phyloP scores from a whole-genome alignment of 2,797 vertebrate genomes.

The Eospalax fontanierii region DNA sequence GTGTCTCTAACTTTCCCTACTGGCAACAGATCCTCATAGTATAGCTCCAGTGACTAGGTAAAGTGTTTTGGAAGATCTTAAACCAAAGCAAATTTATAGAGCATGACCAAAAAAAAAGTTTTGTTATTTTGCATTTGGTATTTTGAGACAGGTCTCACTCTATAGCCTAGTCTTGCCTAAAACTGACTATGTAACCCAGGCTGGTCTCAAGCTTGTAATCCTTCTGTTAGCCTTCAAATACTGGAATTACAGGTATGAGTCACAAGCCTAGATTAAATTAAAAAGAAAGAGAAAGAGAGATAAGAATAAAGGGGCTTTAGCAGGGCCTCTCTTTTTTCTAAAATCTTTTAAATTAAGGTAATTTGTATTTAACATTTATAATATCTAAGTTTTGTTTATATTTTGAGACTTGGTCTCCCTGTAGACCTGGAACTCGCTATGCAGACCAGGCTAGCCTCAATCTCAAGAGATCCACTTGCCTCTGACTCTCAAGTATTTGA shows the following conservation, averaged over 20 bases:
- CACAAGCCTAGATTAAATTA: not conserved
- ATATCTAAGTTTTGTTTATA: conserved; percentile 29
- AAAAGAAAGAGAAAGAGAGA: too few relatives aligned
- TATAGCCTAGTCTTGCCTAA: not conserved
- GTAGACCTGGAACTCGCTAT: too few relatives aligned
- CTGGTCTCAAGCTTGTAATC: not conserved
- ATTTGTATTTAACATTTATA: conserved; percentile 61
- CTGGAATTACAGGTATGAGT: not conserved
- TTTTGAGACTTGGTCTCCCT: too few relatives aligned
- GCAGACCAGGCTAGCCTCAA: too few relatives aligned
- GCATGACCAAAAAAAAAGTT: not conserved
- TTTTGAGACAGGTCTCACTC: not conserved
- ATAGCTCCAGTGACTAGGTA: conserved; percentile 37
- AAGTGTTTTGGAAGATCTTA: conserved; percentile 48
- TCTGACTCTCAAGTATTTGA: too few relatives aligned
- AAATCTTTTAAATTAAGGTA: conserved; percentile 61
- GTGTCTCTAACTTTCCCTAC: not conserved
- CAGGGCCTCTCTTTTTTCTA: not conserved
- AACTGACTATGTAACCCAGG: not conserved
- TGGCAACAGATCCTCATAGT: conserved; percentile 1
- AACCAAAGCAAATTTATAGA: conserved; percentile 57
- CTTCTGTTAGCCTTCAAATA: not conserved
- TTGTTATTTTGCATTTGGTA: not conserved
- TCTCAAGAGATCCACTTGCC: too few relatives aligned
- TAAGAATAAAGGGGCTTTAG: conserved; percentile 5